Conservation (phyloP, 2,797 vertebrate species). For the Fundulus diaphanus region DNA sequence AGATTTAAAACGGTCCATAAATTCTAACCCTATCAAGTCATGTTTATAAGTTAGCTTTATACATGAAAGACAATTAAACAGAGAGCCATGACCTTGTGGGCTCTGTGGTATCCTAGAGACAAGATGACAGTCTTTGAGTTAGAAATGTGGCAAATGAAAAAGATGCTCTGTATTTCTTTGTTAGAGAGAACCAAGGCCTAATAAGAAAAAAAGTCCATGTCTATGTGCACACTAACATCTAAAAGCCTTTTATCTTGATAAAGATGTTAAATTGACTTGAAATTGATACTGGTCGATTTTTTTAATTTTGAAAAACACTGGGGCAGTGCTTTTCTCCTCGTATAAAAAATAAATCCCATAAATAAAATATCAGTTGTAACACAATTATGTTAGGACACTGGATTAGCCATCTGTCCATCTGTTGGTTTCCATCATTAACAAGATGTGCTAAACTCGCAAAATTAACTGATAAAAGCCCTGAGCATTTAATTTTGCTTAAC, state of each 20-base stretch:
- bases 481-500: neutral
- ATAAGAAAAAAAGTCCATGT: neutral
- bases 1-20: constrained; percentile 23
- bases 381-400: neutral
- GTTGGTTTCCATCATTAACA: neutral
- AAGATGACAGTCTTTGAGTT: neutral
- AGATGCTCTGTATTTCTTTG: neutral
- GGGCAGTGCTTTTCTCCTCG: too few relatives aligned
- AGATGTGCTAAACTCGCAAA: neutral
- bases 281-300: too few relatives aligned
- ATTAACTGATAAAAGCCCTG: neutral
- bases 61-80: neutral
- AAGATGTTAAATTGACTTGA: neutral
- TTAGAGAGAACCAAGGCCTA: neutral
- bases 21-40: neutral
- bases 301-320: too few relatives aligned
- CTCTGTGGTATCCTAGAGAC: constrained; percentile 2
- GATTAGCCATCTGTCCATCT: neutral
- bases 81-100: neutral
- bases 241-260: neutral
- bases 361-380: neutral
- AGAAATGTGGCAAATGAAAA: neutral
- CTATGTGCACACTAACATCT: neutral
- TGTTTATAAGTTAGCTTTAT: neutral
- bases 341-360: neutral